Base-by-base conservation (phyloP, 2,797 vertebrate species). In the Phataginus tetradactyla region DNA sequence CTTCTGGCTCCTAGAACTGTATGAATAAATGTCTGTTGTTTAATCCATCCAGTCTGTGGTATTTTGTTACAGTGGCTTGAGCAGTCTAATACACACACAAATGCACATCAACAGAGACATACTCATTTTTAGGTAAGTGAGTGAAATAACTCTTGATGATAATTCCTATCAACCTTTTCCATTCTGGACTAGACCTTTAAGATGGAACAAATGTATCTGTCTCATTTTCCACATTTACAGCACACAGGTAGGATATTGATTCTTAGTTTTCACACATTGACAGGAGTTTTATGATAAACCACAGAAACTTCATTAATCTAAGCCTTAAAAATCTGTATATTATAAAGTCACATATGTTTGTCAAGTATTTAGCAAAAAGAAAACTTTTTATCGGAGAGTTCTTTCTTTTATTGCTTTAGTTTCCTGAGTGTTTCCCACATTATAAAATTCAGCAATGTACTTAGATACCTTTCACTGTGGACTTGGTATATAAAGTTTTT, bases 261-360 rank as follows among this genome's bases (percentile, higher is more conserved):
- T 94, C 15, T 88, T 57, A 37, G 27, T 80, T 93, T 97, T 53
- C 45, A 87, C 2, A 95, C 5, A 42, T 74, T 64, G 29, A 34
- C 32, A 84, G 42, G 21, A 72, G 17, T 68, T 89, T 86, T 63
- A 61, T 20, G 34, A 93, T 34, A 34, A 95, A 42, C 39, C 72
- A 78, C 6, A 86, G 51, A 39, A 37, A 68, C 0, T 15, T 71
- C 51, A 87, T 32, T 68, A 77, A 92, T 51, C n/a, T 6, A 79
- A 78, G 25, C 14, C 27, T 69, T 55, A 95, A 32, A 61, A n/a
- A 14, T 59, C 27, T 72, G 27, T 63, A 6, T 74, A 49, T 64
- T n/a, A n/a, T n/a, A n/a, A 53, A 59, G 23, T 80, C 61, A 66
- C 10, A 13, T 42, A 64, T 96, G 37, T 68, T 69, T 77, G n/a